phyloP scores from a whole-genome alignment of 1,140 invertebrate species.

The Polyergus mexicanus region DNA sequence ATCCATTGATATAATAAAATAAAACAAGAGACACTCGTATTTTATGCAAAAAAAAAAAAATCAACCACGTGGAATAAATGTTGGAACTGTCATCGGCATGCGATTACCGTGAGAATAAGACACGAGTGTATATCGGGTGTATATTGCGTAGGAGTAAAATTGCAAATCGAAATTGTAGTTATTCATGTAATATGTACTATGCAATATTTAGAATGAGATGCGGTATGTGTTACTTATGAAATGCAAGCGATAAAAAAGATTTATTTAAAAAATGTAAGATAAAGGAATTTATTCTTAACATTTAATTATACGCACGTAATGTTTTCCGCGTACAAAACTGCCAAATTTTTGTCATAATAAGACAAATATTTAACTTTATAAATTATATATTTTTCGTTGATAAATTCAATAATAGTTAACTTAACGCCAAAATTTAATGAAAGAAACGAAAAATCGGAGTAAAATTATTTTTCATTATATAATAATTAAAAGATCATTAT shows the following conservation, averaged over 20 bases:
- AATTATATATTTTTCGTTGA: neutral
- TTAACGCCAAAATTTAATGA: neutral
- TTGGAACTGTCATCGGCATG: too few species aligned
- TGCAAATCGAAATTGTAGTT: neutral
- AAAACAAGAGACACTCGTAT: too few species aligned
- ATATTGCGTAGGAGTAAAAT: too few species aligned
- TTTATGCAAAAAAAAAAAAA: too few species aligned
- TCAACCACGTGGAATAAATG: too few species aligned
- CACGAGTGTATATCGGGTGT: too few species aligned
- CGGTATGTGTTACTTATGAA: neutral
- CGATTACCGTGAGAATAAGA: neutral
- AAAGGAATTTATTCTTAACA: neutral
- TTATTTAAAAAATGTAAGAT: neutral
- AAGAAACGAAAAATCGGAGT: neutral
- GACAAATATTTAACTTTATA: constrained; percentile 5
- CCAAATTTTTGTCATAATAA: too few species aligned
- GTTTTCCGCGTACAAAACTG: too few species aligned
- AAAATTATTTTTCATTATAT: too few species aligned
- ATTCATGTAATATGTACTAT: neutral
- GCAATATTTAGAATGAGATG: neutral
- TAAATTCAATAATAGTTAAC: neutral
- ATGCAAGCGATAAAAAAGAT: neutral
- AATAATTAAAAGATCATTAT: neutral
- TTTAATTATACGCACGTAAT: neutral
- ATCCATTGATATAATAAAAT: too few species aligned